A percentile compares a stretch with the other conserved stretches of the same genome.
phyloP scores from a whole-genome alignment of 2,888 invertebrate genomes.

The Ophion obscuratus region DNA sequence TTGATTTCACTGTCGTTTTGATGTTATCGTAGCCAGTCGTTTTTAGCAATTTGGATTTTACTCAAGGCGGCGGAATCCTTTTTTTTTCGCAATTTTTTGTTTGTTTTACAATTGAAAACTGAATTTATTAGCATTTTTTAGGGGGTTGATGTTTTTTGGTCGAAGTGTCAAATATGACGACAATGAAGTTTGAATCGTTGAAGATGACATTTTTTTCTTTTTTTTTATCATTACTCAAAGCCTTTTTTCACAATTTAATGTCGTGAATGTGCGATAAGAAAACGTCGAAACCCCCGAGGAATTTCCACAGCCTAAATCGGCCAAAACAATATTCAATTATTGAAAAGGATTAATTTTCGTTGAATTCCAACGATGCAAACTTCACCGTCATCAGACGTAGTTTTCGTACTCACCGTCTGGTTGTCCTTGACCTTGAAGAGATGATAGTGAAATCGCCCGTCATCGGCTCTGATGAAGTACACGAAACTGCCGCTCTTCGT shows the following conservation, averaged over 20 bases:
- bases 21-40: background rate
- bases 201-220: no score
- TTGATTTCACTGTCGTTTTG: background rate
- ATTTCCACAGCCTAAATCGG: no score
- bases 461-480: constrained; percentile 90
- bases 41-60: background rate
- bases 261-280: no score
- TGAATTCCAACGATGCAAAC: no score
- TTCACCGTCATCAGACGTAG: background rate
- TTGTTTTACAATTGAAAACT: background rate
- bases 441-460: constrained; percentile 90
- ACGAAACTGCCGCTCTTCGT: constrained; percentile 87
- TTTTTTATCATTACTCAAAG: no score
- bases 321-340: no score
- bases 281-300: no score
- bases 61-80: background rate
- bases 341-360: no score
- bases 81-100: background rate
- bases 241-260: no score
- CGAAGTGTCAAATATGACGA: background rate
- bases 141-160: background rate
- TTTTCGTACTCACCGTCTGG: constrained; percentile 87
- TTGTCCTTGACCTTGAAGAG: constrained; percentile 89
- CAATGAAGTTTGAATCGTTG: no score
- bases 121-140: background rate